Evolutionary conservation across 2,888 invertebrate species (phyloP), one percentile per base, ranked within the genome.

Genomic region (Seira sanloemensis): DNA sequence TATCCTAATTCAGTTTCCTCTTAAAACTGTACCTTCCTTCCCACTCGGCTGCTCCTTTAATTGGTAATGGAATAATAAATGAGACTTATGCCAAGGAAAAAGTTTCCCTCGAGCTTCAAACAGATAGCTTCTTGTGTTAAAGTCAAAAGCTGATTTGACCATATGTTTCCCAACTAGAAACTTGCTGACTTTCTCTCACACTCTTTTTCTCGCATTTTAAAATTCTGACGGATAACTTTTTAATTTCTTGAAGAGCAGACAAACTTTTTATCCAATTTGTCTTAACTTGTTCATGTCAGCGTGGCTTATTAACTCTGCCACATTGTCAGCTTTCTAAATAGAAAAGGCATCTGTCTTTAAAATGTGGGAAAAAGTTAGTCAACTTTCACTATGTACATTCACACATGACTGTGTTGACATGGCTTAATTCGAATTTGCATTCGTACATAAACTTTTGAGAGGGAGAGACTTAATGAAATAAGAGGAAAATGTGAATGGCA

Each of bases 11-110:
- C n/a, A n/a, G n/a, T n/a, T n/a, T n/a, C n/a, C n/a, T n/a, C n/a
- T n/a, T n/a, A n/a, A n/a, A n/a, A n/a, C n/a, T n/a, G n/a, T n/a
- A n/a, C n/a, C 66, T 58, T 19, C 69, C 74, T 79, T 84, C 79
- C 78, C 84, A 79, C 84, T 71, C 74, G 75, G 75, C 65, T 79
- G 75, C 79, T 79, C 84, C 71, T 84, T 84, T 84, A 84, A 84
- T 84, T 84, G 84, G 67, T 84, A 84, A 84, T 84, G 79, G 84
- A 84, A 84, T 84, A 84, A 68, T 84, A 84, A 75, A 84, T 84
- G 84, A 79, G 79, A 19, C 78, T 58, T 24, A 0, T 4, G 50
- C 58, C 21, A 12, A 26, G 66, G 66, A 7, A 50, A 67, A 25
- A 12, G 24, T 12, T 24, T 37, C 65, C 19, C 71, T 75, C 72